Conservation (phyloP, 2,113 vertebrate genomes). For the Lates calcarifer region DNA sequence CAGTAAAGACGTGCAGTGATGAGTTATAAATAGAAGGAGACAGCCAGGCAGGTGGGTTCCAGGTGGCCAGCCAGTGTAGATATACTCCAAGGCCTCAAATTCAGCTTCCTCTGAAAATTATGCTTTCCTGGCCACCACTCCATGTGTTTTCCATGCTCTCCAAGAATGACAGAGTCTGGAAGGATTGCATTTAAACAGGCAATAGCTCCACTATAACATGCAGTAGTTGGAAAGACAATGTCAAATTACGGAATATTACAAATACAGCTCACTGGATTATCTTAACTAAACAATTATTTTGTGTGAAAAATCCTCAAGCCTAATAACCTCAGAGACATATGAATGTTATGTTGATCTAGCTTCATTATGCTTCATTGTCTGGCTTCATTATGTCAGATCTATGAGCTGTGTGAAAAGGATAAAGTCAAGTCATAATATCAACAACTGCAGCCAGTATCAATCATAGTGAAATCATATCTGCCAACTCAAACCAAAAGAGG, state of each 20-base stretch:
- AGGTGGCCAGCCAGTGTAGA: slow-evolving; percentile 63
- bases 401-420: slow-evolving; percentile 26
- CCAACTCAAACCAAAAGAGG: slow-evolving; percentile 24
- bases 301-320: too few species aligned
- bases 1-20: slow-evolving; percentile 29
- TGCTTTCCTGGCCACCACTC: slow-evolving; percentile 28
- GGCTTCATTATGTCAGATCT: slow-evolving; percentile 17
- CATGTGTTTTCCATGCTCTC: slow-evolving; percentile 66
- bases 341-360: neutral
- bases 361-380: slow-evolving; percentile 15
- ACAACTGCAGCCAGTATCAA: slow-evolving; percentile 25
- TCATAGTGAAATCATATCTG: slow-evolving; percentile 32
- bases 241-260: neutral
- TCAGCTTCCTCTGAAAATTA: slow-evolving; percentile 47
- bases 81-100: slow-evolving; percentile 24
- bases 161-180: slow-evolving; percentile 70
- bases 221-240: neutral
- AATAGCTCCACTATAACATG: slow-evolving; percentile 35
- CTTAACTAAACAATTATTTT: neutral
- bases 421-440: slow-evolving; percentile 27
- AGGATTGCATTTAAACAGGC: slow-evolving; percentile 37
- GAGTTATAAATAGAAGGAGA: slow-evolving; percentile 77
- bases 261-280: too few species aligned
- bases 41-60: slow-evolving; percentile 73
- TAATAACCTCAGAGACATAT: too few species aligned